Percentiles rank a stretch among this genome's conserved stretches.
Evolutionary conservation across 1,140 invertebrate species (phyloP).

Genomic region (Drosophila parabipectinata): DNA sequence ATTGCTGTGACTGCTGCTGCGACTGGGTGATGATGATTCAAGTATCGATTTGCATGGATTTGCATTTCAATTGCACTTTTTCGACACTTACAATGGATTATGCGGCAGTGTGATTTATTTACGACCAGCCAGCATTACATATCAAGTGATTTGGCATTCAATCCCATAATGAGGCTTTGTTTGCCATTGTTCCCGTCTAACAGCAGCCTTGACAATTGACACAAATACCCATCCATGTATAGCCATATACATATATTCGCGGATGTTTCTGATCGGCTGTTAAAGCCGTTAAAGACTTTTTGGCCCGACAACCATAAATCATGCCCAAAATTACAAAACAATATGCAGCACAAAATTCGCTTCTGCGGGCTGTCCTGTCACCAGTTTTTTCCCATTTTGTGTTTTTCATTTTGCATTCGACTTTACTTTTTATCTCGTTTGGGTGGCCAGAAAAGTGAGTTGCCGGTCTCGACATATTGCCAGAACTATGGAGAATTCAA

Average conservation of each 20-base stretch:
- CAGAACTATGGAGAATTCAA: conserved; percentile 30
- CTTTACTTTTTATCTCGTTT: conserved; percentile 6
- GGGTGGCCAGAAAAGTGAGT: conserved; percentile 49
- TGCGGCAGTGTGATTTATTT: conserved; percentile 80
- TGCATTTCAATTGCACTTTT: conserved; percentile 80
- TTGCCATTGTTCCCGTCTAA: conserved; percentile 63
- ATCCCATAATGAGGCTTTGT: conserved; percentile 72
- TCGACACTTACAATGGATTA: conserved; percentile 81
- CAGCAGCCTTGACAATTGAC: conserved; percentile 57
- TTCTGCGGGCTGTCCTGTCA: conserved; percentile 50
- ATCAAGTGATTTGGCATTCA: conserved; percentile 67
- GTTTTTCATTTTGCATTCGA: conserved; percentile 23
- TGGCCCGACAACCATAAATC: conserved; percentile 51
- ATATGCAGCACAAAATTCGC: conserved; percentile 52
- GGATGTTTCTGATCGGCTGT: conserved; percentile 14
- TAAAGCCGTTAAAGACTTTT: conserved; percentile 38
- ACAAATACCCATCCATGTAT: conserved; percentile 39
- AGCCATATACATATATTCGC: conserved; percentile 15
- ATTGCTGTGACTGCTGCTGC: conserved; percentile 1
- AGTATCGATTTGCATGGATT: conserved; percentile 82
- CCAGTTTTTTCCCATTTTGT: conserved; percentile 3
- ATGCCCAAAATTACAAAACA: conserved; percentile 70
- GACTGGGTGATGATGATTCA: conserved; percentile 61
- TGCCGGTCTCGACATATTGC: conserved; percentile 53
- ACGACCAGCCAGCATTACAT: conserved; percentile 65